Evolutionary conservation across 2,113 vertebrate species (phyloP).

Genomic region (Eretmochelys imbricata): DNA sequence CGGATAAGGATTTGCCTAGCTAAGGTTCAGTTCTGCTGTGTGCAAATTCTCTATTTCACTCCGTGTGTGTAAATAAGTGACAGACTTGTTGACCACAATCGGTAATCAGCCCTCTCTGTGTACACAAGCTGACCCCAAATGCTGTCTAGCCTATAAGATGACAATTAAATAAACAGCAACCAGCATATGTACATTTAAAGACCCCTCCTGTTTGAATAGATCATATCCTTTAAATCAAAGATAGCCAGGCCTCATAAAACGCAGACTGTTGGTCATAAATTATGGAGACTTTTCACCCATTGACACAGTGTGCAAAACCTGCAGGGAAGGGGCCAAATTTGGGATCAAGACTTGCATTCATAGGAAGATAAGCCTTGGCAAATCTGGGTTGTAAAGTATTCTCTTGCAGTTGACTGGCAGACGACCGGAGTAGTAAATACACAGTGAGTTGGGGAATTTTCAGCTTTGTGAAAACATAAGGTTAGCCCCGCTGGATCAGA

Average conservation of each 20-base stretch:
- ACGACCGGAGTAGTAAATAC: accelerated
- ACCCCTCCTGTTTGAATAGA: neutral
- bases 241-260: neutral
- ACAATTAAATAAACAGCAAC: neutral
- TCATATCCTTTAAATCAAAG: neutral
- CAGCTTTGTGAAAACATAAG: neutral
- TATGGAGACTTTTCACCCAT: neutral
- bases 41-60: neutral
- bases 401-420: neutral
- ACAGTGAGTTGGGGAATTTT: neutral
- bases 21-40: neutral
- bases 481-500: neutral
- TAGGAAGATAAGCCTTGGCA: neutral
- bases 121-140: neutral
- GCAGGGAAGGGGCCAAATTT: neutral
- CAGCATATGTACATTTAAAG: neutral
- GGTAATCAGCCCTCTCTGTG: neutral
- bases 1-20: neutral
- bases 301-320: accelerated
- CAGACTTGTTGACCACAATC: neutral
- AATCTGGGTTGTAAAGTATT: accelerated
- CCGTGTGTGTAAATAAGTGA: neutral
- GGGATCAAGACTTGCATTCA: accelerated
- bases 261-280: neutral
- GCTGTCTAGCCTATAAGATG: neutral